A percentile compares a stretch with the other conserved stretches of the same genome.
These are phyloP conservation scores for Heliconius erato DNA, from an alignment of 2,888 invertebrate genomes.

Conservation along the genomic window DNA sequence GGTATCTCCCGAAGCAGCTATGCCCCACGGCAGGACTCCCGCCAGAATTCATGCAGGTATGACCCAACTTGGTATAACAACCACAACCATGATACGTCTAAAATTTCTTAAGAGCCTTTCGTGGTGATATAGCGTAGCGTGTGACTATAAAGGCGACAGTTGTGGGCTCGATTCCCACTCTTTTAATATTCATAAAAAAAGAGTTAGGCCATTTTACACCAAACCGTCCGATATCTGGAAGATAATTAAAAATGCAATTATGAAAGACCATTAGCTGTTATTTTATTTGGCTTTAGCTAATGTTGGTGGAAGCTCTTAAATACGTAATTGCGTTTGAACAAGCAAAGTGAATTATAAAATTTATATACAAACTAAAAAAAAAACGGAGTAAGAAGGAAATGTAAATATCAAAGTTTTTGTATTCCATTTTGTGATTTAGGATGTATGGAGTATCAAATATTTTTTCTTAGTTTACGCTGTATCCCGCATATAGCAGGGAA, in stretches of 20 bases:
- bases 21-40: too few species aligned
- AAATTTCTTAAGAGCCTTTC: too few species aligned
- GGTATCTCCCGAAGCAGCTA: too few species aligned
- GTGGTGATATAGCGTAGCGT: too few species aligned
- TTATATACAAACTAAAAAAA: not conserved
- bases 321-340: constrained; percentile 20
- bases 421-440: not conserved
- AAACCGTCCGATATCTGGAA: not conserved
- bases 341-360: constrained; percentile 21
- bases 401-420: constrained; percentile 6
- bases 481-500: not conserved
- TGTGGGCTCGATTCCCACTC: too few species aligned
- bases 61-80: too few species aligned
- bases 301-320: constrained; percentile 13
- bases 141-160: too few species aligned
- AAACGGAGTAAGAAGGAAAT: not conserved
- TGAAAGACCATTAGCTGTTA: constrained; percentile 20
- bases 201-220: not conserved
- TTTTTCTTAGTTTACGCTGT: not conserved
- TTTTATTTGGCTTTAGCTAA: constrained; percentile 24
- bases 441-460: not conserved
- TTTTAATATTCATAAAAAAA: not conserved
- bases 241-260: constrained; percentile 32
- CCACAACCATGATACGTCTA: too few species aligned
- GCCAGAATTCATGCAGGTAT: too few species aligned